Evolutionary conservation across 1,140 invertebrate species (phyloP), one percentile per base, ranked within the genome.

Genomic region (Glossosoma conforme): DNA sequence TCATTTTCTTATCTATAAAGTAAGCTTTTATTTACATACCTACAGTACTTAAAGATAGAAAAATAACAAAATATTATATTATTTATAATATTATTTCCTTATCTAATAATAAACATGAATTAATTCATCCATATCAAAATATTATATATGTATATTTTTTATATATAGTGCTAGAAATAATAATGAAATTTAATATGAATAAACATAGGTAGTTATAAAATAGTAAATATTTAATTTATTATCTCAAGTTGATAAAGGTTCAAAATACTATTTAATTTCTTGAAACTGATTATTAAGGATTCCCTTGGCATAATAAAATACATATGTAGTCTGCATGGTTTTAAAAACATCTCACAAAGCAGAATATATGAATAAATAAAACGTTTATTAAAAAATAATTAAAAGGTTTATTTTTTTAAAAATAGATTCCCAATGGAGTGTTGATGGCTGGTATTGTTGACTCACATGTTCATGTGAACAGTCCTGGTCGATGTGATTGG

Each of bases 381-480:
- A 20, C 14, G 3, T 35, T 33, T 37, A 37, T 37, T 9, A 37
- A 13, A 37, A 37, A 37, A 8, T 37, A 37, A 37, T 37, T 14
- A 37, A 37, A 17, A 37, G 5, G 8, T 37, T 37, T 13, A n/a
- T 17, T 8, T 13, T 37, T 37, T 37, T 37, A 8, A 37, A 8
- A 37, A 32, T 15, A 78, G 78, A 66, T 83, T 1, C 65, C 77
- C 11, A 78, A 85, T 65, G 81, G 78, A 32, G 69, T 84, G 2
- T 48, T 88, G 14, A 81, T 94, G 74, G 82, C 91, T 9, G 92
- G 87, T 14, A 69, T 94, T 1, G 87, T 95, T 30, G 91, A 94
- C 69, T 81, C 89, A 1, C 91, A 94, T 64, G 90, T 93, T 1
- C 90, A 94, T 62, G 77, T 93, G 3, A 84, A 92, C 57, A 91